Base-by-base conservation (phyloP, 2,888 invertebrate genomes). In the Lycocerus yunnanus region DNA sequence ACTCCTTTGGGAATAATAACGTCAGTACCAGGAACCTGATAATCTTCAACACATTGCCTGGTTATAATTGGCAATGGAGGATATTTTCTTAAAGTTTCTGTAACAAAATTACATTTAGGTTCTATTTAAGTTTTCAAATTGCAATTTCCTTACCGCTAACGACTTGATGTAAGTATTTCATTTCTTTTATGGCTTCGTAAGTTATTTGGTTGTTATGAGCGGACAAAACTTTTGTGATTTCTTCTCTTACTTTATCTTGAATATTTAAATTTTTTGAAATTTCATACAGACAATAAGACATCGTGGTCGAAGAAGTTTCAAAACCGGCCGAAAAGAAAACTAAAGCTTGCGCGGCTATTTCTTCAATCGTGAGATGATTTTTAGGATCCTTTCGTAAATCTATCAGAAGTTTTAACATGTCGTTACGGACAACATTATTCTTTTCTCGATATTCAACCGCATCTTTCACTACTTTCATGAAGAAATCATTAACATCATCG, bases 321-420 rank as follows among this genome's bases (percentile, higher is more conserved):
- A 85, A 86, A 0, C 86, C 86, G 9, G 85, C 86, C 15, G 77
- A 70, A 15, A 84, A 82, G 67, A 84, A 83, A 68, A 85, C 81
- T 77, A 83, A 83, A 5, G 74, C 67, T 15, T 81, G 78, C 4
- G 82, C 78, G 1, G 78, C 79, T 18, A 77, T 43, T 15, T 81
- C 80, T 2, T 81, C 67, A 3, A 80, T 73, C 3, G 68, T 67
- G 0, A 81, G 5, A 9, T 73, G 73, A 2, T 81, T 72, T 21
- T 72, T 72, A 8, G 66, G 75, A 10, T 58, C 73, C 73, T 20
- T 71, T 20, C 73, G 89, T 21, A 90, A 78, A 59, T 90, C 86
- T 15, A 89, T 84, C 66, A 90, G 83, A 2, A 90, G 80, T 73
- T 91, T 89, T 74, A 92, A 82, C 76, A 91, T 90, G 83, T 90